Conservation (phyloP, 2,113 vertebrate genomes). For the Pomatostomus ruficeps region DNA sequence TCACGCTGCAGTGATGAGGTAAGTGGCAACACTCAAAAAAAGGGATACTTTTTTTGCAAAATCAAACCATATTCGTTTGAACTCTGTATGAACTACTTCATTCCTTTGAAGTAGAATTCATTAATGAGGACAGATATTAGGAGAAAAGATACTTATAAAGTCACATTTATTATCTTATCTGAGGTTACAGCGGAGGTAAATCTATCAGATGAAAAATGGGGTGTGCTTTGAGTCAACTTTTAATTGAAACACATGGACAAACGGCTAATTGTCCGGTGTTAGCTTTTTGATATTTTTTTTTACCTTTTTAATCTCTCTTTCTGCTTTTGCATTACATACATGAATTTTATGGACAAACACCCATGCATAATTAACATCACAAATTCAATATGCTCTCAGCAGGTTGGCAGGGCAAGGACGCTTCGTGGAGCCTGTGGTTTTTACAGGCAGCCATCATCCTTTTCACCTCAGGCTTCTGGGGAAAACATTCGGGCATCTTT, state of each 20-base stretch:
- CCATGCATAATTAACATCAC: neutral
- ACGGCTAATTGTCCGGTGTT: neutral
- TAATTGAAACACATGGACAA: neutral
- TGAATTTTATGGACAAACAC: neutral
- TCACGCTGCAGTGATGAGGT: slow-evolving; percentile 45
- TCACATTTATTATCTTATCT: slow-evolving; percentile 1
- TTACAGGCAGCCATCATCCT: neutral
- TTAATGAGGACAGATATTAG: slow-evolving; percentile 43
- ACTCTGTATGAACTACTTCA: slow-evolving; percentile 50
- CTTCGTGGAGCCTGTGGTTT: neutral
- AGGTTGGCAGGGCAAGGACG: neutral
- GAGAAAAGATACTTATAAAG: slow-evolving; percentile 1
- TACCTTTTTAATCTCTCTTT: neutral
- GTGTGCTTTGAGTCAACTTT: neutral
- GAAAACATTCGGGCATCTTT: neutral
- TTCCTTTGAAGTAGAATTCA: slow-evolving; percentile 38
- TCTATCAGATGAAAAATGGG: neutral
- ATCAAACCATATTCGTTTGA: slow-evolving; percentile 52
- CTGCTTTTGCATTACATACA: neutral
- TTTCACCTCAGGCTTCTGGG: neutral
- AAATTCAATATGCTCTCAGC: neutral
- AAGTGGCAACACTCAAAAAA: slow-evolving; percentile 57
- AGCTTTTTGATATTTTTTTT: neutral
- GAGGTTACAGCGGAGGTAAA: neutral
- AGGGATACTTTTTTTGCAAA: slow-evolving; percentile 25